A percentile compares a stretch with the other conserved stretches of the same genome.
phyloP scores from a whole-genome alignment of 2,888 invertebrate species.

The Acrobasis consociella region DNA sequence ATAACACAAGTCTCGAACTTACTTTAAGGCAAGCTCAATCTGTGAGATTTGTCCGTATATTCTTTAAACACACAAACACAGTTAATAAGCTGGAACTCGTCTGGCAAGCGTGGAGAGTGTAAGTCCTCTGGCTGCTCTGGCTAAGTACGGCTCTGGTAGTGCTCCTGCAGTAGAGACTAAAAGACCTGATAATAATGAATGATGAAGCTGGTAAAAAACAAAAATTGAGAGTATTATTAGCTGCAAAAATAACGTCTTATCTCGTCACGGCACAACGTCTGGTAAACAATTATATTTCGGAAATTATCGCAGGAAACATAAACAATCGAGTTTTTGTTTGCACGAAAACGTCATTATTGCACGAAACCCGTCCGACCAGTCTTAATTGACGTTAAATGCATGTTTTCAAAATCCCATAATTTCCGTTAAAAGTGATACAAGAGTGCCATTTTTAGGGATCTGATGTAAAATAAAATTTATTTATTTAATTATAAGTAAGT shows the following conservation, averaged over 20 bases:
- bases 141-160: no score
- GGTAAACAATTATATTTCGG: constrained; percentile 15
- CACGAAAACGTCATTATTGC: constrained; percentile 27
- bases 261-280: constrained; percentile 21
- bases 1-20: no score
- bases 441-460: constrained; percentile 7
- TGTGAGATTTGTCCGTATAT: no score
- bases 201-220: background rate
- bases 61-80: no score
- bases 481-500: no score
- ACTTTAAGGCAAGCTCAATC: no score
- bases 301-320: constrained; percentile 30
- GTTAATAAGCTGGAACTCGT: no score
- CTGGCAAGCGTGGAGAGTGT: no score
- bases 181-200: no score
- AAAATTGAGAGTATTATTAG: background rate
- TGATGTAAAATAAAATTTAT: no score
- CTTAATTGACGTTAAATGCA: constrained; percentile 45
- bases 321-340: constrained; percentile 21
- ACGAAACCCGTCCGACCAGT: constrained; percentile 37
- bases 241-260: background rate
- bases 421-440: constrained; percentile 14
- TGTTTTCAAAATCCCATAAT: constrained; percentile 33
- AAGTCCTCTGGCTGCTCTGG: no score
- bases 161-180: no score